Conservation (phyloP, 1,140 invertebrate genomes). For the Lysiphlebus fabarum region DNA sequence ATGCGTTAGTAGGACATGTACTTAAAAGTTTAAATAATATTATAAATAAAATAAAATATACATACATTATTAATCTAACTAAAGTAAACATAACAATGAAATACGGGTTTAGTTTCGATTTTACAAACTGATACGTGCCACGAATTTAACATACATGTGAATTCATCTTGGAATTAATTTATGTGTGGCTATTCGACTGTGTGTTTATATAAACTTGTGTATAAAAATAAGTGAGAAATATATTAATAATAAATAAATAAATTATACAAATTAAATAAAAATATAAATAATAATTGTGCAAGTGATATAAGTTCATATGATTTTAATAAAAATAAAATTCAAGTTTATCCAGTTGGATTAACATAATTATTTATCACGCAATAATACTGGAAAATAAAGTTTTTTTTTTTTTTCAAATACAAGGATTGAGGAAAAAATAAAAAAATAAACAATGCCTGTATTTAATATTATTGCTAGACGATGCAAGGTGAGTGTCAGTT, state of each 20-base stretch:
- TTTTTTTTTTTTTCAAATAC: neutral
- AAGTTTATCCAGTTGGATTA: neutral
- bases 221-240: neutral
- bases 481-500: constrained; percentile 53
- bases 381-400: neutral
- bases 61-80: too few relatives aligned
- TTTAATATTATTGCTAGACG: constrained; percentile 59
- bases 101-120: constrained; percentile 21
- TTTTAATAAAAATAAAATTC: too few relatives aligned
- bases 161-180: constrained; percentile 9
- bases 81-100: neutral
- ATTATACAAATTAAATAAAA: too few relatives aligned
- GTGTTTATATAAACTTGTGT: constrained; percentile 11
- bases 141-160: constrained; percentile 25
- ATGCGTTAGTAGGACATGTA: too few relatives aligned
- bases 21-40: too few relatives aligned
- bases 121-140: constrained; percentile 28
- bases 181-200: constrained; percentile 6
- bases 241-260: too few relatives aligned
- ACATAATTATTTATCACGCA: neutral
- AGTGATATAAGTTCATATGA: too few relatives aligned
- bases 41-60: too few relatives aligned
- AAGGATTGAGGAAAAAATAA: constrained; percentile 6
- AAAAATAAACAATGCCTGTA: constrained; percentile 50
- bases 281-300: too few relatives aligned